These are phyloP conservation scores for Napeogenes sylphis DNA, from an alignment of 2,888 invertebrate genomes.

Conservation along the genomic window DNA sequence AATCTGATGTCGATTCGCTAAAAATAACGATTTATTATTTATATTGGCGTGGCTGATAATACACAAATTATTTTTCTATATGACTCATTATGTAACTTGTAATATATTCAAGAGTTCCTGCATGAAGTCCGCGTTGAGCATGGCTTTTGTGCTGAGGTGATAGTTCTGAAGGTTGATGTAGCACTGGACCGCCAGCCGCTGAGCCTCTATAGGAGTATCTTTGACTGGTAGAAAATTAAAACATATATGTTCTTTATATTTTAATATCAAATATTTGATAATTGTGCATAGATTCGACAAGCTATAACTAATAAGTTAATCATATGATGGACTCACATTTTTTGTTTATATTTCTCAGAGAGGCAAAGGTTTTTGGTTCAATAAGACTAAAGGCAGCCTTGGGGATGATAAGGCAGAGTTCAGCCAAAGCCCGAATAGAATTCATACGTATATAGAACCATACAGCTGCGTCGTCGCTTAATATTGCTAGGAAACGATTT, in stretches of 20 bases:
- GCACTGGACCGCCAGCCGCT: conserved; percentile 63
- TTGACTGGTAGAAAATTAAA: conserved; percentile 40
- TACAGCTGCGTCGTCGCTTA: conserved; percentile 56
- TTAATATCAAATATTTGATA: too few species aligned
- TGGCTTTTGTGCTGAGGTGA: conserved; percentile 57
- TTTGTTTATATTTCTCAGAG: conserved; percentile 60
- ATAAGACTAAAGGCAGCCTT: conserved; percentile 61
- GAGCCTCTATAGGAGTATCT: conserved; percentile 67
- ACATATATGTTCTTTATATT: neutral
- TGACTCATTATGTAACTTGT: conserved; percentile 22
- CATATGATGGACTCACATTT: conserved; percentile 48
- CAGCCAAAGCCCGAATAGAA: conserved; percentile 55
- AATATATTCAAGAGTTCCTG: conserved; percentile 58
- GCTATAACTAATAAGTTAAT: neutral
- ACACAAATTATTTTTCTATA: too few species aligned
- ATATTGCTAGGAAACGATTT: conserved; percentile 44
- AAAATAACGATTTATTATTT: neutral
- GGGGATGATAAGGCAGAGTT: conserved; percentile 63
- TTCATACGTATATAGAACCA: conserved; percentile 69
- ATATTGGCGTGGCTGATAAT: neutral
- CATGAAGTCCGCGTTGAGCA: conserved; percentile 63
- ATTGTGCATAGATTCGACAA: too few species aligned
- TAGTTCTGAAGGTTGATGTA: conserved; percentile 64
- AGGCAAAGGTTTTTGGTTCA: conserved; percentile 59
- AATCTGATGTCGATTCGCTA: conserved; percentile 59